Evolutionary conservation across 2,888 invertebrate species (phyloP), one percentile per base, ranked within the genome.

Genomic region (Stramonita haemastoma): DNA sequence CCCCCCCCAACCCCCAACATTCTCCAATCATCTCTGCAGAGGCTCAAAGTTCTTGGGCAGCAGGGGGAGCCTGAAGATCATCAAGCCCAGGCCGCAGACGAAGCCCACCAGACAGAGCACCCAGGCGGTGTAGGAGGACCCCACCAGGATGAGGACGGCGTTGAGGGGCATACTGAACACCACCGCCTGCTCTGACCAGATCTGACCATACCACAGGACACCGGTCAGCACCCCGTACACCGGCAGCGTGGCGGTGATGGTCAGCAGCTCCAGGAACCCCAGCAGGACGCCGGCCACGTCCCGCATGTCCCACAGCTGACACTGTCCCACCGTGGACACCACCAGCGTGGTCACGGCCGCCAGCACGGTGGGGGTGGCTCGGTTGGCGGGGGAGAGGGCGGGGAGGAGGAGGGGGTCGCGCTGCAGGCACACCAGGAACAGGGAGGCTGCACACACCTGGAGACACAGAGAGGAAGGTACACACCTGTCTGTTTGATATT

Each of bases 121-220:
- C 93, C 94, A 94, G 84, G 93, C 92, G 5, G 94, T 93, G 86
- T 93, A 94, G 13, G 94, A 93, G 70, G 93, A 93, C 1, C 93
- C 93, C 66, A 93, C 91, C 73, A 94, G 89, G 46, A 94, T 83
- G 87, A 94, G 91, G 85, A 93, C 90, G 13, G 91, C 91, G 90
- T 94, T 93, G 73, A 94, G 79, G 13, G 95, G 95, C 77, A 94
- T 90, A 13, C 92, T 89, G 90, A 95, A 95, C 88, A 95, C 94
- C 11, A 94, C 94, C 34, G 92, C 90, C 70, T 93, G 91, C 88
- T 95, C 95, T 2, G 93, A 92, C 79, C 93, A 87, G 17, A 93
- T 87, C 57, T 90, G 17, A 5, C 93, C 92, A 46, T 91, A 87
- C 94, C 94, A 95, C 83, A 94, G 88, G n/a, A 94, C 91, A 13